These are phyloP conservation scores for Panthera uncia DNA, from an alignment of 2,113 vertebrate genomes.

Conservation along the genomic window DNA sequence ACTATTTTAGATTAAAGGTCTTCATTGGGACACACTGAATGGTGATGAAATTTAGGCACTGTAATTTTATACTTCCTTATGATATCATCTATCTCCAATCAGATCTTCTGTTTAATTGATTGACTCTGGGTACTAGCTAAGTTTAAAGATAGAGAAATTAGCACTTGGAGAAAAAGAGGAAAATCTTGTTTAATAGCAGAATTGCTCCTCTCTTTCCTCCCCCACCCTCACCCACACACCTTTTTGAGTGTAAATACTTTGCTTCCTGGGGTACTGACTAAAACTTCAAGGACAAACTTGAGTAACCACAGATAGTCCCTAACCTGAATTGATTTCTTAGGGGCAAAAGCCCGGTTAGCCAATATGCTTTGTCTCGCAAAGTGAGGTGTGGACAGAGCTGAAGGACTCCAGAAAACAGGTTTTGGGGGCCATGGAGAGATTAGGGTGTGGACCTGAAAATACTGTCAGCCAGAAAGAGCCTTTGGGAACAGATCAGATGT, in stretches of 20 bases:
- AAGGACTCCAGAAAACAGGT: not conserved
- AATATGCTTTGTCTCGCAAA: not conserved
- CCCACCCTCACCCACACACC: not conserved
- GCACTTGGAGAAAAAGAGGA: not conserved
- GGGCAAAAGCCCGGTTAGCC: not conserved
- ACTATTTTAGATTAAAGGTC: constrained; percentile 21
- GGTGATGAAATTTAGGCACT: not conserved
- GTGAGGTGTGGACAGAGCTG: not conserved
- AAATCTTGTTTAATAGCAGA: not conserved
- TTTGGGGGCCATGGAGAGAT: not conserved
- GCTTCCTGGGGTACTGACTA: not conserved
- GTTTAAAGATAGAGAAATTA: constrained; percentile 16
- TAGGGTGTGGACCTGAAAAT: not conserved
- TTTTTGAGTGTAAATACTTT: constrained; percentile 25
- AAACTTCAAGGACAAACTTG: not conserved
- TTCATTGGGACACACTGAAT: not conserved
- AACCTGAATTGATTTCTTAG: not conserved
- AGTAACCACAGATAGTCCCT: not conserved
- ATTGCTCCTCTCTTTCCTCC: not conserved
- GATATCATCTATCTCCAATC: not conserved
- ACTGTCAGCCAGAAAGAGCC: not conserved
- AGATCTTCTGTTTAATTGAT: not conserved
- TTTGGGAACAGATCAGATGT: not conserved
- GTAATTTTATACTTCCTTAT: not conserved
- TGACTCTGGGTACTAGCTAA: not conserved